Conservation (phyloP, 2,888 invertebrate genomes). For the Drosophila neoperkinsi region DNA sequence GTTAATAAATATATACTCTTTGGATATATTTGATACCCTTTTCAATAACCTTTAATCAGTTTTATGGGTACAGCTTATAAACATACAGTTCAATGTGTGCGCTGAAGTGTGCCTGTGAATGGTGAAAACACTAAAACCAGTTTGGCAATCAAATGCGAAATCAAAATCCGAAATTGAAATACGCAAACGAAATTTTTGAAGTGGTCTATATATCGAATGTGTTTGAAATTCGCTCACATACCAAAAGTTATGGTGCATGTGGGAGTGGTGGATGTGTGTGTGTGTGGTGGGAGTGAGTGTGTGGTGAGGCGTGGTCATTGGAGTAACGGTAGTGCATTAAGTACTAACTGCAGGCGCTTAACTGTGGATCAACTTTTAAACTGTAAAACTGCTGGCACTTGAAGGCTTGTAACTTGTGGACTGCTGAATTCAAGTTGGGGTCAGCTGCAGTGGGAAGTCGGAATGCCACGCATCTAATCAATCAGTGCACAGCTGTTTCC, state of each 20-base stretch:
- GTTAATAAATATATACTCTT: background rate
- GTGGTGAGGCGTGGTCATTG: constrained; percentile 24
- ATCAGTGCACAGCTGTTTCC: constrained; percentile 54
- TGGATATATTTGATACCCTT: background rate
- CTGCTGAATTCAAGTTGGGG: constrained; percentile 3
- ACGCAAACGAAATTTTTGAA: constrained; percentile 75
- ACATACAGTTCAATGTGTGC: constrained; percentile 12
- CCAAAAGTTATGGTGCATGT: constrained; percentile 7
- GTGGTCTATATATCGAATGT: constrained; percentile 64
- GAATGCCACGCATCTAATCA: constrained; percentile 46
- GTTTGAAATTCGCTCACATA: constrained; percentile 59
- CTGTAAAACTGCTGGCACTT: constrained; percentile 31
- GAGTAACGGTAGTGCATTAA: constrained; percentile 54
- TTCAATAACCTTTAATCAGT: constrained; percentile 16
- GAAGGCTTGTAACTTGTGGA: background rate
- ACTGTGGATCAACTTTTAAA: constrained; percentile 47
- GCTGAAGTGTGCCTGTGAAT: background rate
- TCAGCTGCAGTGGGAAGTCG: background rate
- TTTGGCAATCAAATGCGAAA: constrained; percentile 73
- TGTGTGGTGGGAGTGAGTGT: background rate
- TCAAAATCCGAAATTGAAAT: constrained; percentile 74
- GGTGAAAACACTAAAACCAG: constrained; percentile 59
- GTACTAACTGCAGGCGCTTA: constrained; percentile 65
- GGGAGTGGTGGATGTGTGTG: constrained; percentile 3
- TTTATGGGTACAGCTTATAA: constrained; percentile 28